Conservation (phyloP, 2,888 invertebrate genomes). For the Bembecia ichneumoniformis region DNA sequence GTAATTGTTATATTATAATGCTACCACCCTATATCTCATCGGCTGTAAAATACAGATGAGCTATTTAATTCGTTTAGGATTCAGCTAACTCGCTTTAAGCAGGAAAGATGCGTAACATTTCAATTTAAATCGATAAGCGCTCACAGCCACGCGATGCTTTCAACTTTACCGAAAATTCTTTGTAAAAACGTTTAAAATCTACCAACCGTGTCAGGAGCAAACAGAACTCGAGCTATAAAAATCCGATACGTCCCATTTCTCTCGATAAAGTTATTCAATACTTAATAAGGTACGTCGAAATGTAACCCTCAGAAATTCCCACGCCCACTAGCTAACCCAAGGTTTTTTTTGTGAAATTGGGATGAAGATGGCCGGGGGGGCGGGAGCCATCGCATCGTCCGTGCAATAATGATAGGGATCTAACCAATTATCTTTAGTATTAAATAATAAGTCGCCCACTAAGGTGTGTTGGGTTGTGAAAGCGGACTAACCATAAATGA, state of each 20-base stretch:
- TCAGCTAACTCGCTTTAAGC: no score
- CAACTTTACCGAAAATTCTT: background rate
- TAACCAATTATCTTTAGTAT: conserved; percentile 48
- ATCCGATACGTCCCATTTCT: background rate
- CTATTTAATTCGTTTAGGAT: no score
- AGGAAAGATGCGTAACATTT: no score
- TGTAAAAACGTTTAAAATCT: background rate
- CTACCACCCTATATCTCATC: no score
- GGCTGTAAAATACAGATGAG: no score
- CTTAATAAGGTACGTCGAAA: conserved; percentile 35
- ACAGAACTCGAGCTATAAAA: background rate
- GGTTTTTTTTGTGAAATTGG: conserved; percentile 27
- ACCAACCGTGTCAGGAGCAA: background rate
- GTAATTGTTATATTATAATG: no score
- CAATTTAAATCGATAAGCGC: no score
- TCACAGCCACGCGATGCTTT: background rate
- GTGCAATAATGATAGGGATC: conserved; percentile 61
- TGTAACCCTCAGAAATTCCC: conserved; percentile 36
- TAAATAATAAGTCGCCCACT: conserved; percentile 39
- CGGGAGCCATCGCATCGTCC: conserved; percentile 48
- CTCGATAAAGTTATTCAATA: conserved; percentile 40
- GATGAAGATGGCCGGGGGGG: conserved; percentile 48
- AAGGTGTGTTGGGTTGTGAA: conserved; percentile 34
- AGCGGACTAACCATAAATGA: conserved; percentile 31
- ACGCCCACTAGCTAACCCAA: conserved; percentile 33